These are phyloP conservation scores for Acanthacorydalis orientalis DNA, from an alignment of 2,888 invertebrate species.

Conservation along the genomic window DNA sequence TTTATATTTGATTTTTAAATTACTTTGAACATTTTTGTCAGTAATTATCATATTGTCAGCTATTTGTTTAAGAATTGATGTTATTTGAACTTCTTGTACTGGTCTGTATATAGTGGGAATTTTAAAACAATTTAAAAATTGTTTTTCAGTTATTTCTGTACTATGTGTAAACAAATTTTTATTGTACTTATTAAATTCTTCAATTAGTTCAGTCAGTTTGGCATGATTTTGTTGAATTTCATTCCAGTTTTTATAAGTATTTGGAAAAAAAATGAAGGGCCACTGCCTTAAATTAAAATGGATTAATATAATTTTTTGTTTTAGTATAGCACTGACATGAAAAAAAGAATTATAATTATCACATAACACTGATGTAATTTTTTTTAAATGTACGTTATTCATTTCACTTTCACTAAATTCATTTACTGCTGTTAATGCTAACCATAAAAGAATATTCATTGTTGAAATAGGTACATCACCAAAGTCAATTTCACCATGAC, in stretches of 20 bases:
- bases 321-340: constrained; percentile 7
- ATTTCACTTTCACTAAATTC: background rate
- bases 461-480: constrained; percentile 11
- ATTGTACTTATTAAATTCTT: no score
- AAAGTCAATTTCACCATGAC: constrained; percentile 30
- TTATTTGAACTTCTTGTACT: constrained; percentile 16
- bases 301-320: constrained; percentile 5
- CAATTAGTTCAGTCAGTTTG: no score
- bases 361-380: constrained; percentile 2
- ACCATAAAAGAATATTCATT: constrained; percentile 11
- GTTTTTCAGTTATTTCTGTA: no score
- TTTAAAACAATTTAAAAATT: background rate
- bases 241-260: no score
- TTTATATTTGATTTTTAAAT: constrained; percentile 12
- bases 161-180: no score
- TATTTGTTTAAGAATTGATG: constrained; percentile 15
- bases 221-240: no score
- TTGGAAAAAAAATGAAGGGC: no score
- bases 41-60: constrained; percentile 11
- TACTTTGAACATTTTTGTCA: constrained; percentile 14
- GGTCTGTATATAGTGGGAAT: constrained; percentile 11
- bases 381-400: constrained; percentile 3
- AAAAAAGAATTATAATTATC: constrained; percentile 7
- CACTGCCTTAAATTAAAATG: background rate
- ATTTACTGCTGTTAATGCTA: background rate